These are phyloP conservation scores for Micropoecilia bifurca DNA, from an alignment of 2,797 vertebrate species.

Conservation along the genomic window DNA sequence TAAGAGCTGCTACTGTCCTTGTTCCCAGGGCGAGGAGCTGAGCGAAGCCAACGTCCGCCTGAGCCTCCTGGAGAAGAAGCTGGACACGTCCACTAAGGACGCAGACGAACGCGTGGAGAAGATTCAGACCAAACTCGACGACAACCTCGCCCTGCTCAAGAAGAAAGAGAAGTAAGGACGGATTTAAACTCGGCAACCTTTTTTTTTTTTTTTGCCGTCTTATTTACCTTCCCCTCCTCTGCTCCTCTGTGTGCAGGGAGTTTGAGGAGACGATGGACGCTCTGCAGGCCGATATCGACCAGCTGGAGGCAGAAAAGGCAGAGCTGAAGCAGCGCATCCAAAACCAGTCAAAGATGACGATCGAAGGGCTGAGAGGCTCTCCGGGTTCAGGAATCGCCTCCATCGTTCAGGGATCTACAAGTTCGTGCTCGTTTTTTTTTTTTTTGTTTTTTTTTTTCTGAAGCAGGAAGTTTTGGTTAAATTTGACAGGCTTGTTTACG, in stretches of 20 bases:
- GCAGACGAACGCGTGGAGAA: slow-evolving; percentile 95
- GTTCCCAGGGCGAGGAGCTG: slow-evolving; percentile 91
- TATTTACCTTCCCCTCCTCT: background rate
- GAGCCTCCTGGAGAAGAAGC: slow-evolving; percentile 96
- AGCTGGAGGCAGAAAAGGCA: slow-evolving; percentile 94
- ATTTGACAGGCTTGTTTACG: background rate
- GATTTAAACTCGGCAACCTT: background rate
- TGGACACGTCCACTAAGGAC: slow-evolving; percentile 94
- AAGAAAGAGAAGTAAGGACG: slow-evolving; percentile 94
- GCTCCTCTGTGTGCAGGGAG: slow-evolving; percentile 80
- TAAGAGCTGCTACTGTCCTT: background rate
- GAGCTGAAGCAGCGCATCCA: slow-evolving; percentile 92
- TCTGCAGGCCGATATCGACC: slow-evolving; percentile 96
- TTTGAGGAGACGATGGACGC: slow-evolving; percentile 99
- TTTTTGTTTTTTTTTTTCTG: background rate
- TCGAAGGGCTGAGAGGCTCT: slow-evolving; percentile 86
- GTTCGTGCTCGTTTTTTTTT: slow-evolving; percentile 1
- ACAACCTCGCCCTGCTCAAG: slow-evolving; percentile 88
- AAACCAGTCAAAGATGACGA: slow-evolving; percentile 92
- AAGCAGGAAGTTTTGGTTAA: background rate
- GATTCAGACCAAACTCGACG: slow-evolving; percentile 92
- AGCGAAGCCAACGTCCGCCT: slow-evolving; percentile 94
- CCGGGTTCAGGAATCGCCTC: slow-evolving; percentile 89
- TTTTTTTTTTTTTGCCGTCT: no score
- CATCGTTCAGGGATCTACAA: slow-evolving; percentile 87